Base-by-base conservation (phyloP, 2,888 invertebrate genomes). In the Drosophila subquinaria region DNA sequence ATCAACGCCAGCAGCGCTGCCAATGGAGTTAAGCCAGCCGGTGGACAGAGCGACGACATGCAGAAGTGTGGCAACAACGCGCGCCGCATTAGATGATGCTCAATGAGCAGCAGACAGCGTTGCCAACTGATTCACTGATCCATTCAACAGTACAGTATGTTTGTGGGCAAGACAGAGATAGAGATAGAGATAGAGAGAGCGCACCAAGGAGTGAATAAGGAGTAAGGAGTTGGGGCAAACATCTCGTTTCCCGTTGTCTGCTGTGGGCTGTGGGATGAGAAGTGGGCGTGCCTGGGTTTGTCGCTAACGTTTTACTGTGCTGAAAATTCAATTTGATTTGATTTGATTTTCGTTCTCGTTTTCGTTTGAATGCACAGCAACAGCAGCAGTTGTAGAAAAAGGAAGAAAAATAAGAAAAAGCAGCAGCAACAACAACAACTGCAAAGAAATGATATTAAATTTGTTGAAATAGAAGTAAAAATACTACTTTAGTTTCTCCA, bases 301-400 rank as follows among this genome's bases (percentile, higher is more conserved):
- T 51, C 59, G 57, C 76, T 55, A 50, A 30, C 71, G 67, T 74
- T 73, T 69, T 79, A 63, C 73, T 68, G 38, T 74, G 76, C 78
- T 77, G 81, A 83, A 88, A 90, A 91, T 90, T 90, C 89, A 91
- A 91, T 91, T 91, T 84, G 82, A 90, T 91, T 91, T 88, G 81
- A 90, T 90, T 91, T 90, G 84, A 90, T 91, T 91, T 91, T 87
- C 91, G 82, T 90, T 90, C 81, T 82, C 86, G 83, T 88, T 91
- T 86, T 89, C 90, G 80, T 84, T 79, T 79, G 82, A 90, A 81
- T 91, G 91, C 90, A 88, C 90, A 90, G 66, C 64, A 76, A 52
- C 51, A 63, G 51, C 60, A 45, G 38, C 55, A 51, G 17, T 50
- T 50, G 48, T 30, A 53, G 35, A 23, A 60, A 51, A 40, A 38